Evolutionary conservation across 2,888 invertebrate species (phyloP), one percentile per base, ranked within the genome.

Genomic region (Aquatica leii): DNA sequence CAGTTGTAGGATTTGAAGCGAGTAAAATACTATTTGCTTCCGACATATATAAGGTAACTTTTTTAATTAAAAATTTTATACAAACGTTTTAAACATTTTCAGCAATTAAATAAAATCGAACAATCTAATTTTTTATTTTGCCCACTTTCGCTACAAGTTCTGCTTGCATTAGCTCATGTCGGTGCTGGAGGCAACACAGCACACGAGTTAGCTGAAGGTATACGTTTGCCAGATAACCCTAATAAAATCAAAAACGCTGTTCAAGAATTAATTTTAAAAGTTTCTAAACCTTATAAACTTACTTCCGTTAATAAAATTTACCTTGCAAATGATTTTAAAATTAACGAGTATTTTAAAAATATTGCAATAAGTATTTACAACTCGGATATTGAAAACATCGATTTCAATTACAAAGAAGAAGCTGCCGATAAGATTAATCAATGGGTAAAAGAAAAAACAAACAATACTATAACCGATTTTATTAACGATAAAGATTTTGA

Each of bases 331-430:
- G 83, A 82, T 1, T 84, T 86, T 52, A 76, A 82, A 9, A 71
- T 92, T 1, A 82, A 85, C n/a, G 74, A 84, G 0, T 76, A 82
- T 14, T 87, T 88, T 66, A 83, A 86, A 69, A 80, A 83, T 5
- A 80, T 88, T 40, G 87, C 91, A 0, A 74, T 82, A 6, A 83
- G 86, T 20, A 81, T 86, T 40, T 93, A 91, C 75, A 80, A 85
- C 53, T 86, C 90, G 1, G 85, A 83, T 4, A 84, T 88, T 2
- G 85, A 89, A 66, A 73, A 71, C 55, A 55, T 80, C 1, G 71
- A 79, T 58, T 77, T 76, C 48, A 41, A 4, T 20, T 8, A 57
- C 4, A 48, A 4, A 5, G 14, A 46, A 8, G 18, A 40, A 46
- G 71, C 79, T 0, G 75, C 78, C 0, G 17, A 60, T 3, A 62